Conservation (phyloP, 2,797 vertebrate species). For the Myotis pilosus region DNA sequence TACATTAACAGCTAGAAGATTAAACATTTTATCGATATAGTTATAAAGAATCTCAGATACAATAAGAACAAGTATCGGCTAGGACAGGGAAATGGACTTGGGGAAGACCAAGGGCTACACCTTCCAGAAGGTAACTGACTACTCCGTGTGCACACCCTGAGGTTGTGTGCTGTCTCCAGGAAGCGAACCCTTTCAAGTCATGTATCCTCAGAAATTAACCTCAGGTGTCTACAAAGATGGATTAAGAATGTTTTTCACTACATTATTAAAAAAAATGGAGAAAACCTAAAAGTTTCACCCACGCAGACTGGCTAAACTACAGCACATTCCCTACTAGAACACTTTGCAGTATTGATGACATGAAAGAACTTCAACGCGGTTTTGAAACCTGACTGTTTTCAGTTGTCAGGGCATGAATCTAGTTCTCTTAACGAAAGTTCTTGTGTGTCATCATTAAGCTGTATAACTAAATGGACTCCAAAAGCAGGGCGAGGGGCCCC, state of each 20-base stretch:
- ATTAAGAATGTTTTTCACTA: not conserved
- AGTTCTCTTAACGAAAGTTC: not conserved
- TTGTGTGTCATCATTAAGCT: rapidly evolving
- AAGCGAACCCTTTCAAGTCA: not conserved
- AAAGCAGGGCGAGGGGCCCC: rapidly evolving
- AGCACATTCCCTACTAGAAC: not conserved
- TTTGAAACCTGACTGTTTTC: not conserved
- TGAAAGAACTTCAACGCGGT: not conserved
- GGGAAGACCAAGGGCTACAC: too few species aligned
- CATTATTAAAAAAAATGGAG: not conserved
- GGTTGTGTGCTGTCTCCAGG: not conserved
- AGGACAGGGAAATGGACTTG: not conserved
- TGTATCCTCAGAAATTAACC: not conserved
- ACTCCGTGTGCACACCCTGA: not conserved
- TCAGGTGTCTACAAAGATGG: not conserved
- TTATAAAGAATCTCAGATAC: not conserved
- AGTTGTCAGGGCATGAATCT: not conserved
- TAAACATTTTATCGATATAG: not conserved
- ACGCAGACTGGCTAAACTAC: not conserved
- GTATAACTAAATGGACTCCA: rapidly evolving
- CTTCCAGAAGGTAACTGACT: not conserved
- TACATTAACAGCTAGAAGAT: not conserved
- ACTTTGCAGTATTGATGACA: not conserved
- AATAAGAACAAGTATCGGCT: not conserved
- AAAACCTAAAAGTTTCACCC: not conserved